Base-by-base conservation (phyloP, 2,113 vertebrate genomes). In the Microcebus griseorufus region DNA sequence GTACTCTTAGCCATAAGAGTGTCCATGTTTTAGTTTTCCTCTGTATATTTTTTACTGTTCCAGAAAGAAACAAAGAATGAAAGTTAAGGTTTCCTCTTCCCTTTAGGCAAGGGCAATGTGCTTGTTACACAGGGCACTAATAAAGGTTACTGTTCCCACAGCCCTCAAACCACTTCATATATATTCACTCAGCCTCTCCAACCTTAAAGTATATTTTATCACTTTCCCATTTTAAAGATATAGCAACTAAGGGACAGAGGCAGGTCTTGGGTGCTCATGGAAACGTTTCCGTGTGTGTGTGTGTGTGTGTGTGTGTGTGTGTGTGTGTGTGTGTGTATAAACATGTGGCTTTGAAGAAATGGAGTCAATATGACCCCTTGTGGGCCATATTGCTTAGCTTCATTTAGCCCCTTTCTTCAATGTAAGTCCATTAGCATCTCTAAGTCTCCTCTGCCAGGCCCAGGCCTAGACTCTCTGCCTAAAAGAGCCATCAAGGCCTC, bases 11-110 rank as follows among this genome's bases (percentile, higher is more conserved):
- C 23, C 67, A 25, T 75, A 32, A 96, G 53, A 81, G 5, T 53
- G 5, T 32, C 13, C 58, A 27, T 51, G 16, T 84, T 96, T 88
- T 76, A 72, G 58, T 81, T 96, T 93, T 95, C n/a, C 72, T 93
- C 55, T 94, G 72, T 39, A 94, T 90, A 29, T 76, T 88, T 81
- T 70, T 81, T 51, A 79, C 12, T 22, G 22, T 85, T 81, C 37
- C 39, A 67, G 53, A 85, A 72, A 88, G 20, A 94, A 48, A 22
- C 48, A 64, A 95, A 65, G 37, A 94, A 51, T 48, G 22, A 96
- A 94, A 90, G 64, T n/a, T 55, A 83, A 87, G 58, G 20, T 60
- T 94, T 53, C 64, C 5, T 67, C 29, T 87, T 8, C 60, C 64
- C 82, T 62, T 73, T 25, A 58, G 55, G 2, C 58, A 93, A 92